A percentile compares a stretch with the other conserved stretches of the same genome.
Conservation (phyloP, 2,888 invertebrate species). For the Caenorhabditis imperialis region DNA sequence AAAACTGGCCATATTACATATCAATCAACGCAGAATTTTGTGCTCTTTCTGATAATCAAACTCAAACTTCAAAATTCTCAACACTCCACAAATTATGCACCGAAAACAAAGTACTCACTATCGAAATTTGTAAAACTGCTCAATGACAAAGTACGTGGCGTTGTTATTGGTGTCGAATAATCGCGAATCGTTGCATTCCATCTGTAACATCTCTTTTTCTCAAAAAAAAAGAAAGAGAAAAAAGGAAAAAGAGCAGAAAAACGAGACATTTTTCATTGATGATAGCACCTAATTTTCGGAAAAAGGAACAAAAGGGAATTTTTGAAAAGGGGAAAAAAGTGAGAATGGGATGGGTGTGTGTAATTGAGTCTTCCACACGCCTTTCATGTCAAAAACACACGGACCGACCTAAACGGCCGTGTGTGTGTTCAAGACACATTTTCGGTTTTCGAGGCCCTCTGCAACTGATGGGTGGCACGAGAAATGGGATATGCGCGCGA, state of each 20-base stretch:
- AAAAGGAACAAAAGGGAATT: not conserved
- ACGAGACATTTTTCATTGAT: too few relatives aligned
- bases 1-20: too few relatives aligned
- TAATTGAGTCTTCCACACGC: conserved; percentile 21
- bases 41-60: too few relatives aligned
- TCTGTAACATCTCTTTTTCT: conserved; percentile 9
- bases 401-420: not conserved
- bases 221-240: not conserved
- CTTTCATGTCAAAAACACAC: conserved; percentile 22
- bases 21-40: too few relatives aligned
- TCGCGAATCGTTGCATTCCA: conserved; percentile 63
- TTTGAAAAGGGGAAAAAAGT: not conserved
- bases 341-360: conserved; percentile 2
- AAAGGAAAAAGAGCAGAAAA: not conserved
- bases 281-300: conserved; percentile 12
- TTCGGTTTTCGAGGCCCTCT: conserved; percentile 6
- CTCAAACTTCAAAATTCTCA: too few relatives aligned
- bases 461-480: not conserved
- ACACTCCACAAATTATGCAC: too few relatives aligned
- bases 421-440: conserved; percentile 15
- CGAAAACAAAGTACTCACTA: conserved; percentile 46
- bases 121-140: conserved; percentile 57
- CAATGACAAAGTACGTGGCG: conserved; percentile 55
- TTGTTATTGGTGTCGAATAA: conserved; percentile 59
- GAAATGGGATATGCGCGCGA: too few relatives aligned